Base-by-base conservation (phyloP, 2,113 vertebrate species). In the Cottus gobio region DNA sequence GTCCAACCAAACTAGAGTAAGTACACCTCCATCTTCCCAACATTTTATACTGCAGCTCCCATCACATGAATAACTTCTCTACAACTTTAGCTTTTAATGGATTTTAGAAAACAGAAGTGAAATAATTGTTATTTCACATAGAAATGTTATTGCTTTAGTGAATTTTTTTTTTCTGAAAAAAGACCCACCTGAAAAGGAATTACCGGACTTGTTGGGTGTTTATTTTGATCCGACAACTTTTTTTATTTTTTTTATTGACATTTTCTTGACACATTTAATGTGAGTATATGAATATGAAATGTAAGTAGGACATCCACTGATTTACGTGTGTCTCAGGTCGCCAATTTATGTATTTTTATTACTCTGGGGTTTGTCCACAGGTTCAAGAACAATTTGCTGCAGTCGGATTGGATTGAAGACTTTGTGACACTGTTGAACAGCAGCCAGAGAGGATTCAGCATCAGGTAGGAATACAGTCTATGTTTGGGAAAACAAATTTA, bases 1-100 rank as follows among this genome's bases (percentile, higher is more conserved):
- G 61, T 79, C 87, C 95, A 61, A 91, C 63, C 0, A 93, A 95
- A 63, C 87, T 97, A 75, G 91, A 37, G 97, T 98, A 93, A 96
- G 97, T 95, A 62, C n/a, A 37, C 28, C 12, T 69, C 12, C 11
- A 16, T 46, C 7, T 58, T 75, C 24, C 37, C 5, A 26, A 11
- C 22, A 2, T 46, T 60, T 30, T 30, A 12, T 44, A 62, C 7
- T 30, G n/a, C n/a, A 28, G 8, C 24, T 68, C 15, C 36, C 0
- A 22, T 61, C 20, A 36, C 12, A 50, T 16, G 1, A 67, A 48
- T 34, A 36, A 7, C 7, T 20, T n/a, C 12, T 39, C 12, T 58
- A 26, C 18, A 28, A 36, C 52, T 34, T 39, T 1, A 20, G 3
- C 42, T 20, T 42, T 6, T n/a, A 15, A 63, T 8, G 31, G 24